phyloP scores from a whole-genome alignment of 1,140 invertebrate species.

The Drepana arcuata region DNA sequence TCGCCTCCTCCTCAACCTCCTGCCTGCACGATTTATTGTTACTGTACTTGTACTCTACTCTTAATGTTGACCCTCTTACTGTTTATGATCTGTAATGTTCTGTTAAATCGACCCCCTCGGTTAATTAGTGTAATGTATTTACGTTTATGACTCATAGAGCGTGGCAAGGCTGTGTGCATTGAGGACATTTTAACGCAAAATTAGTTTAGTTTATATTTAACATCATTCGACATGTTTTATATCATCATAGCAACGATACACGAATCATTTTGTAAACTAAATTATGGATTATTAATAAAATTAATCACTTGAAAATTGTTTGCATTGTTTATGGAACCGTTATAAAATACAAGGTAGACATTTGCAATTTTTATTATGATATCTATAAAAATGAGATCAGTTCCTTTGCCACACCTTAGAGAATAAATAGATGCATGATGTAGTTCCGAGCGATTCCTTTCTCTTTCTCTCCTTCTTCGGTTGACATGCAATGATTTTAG shows the following conservation, averaged over 20 bases:
- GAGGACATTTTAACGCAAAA: slow-evolving; percentile 72
- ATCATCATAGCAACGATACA: slow-evolving; percentile 61
- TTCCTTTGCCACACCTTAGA: slow-evolving; percentile 71
- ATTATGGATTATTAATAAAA: slow-evolving; percentile 40
- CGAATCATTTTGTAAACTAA: slow-evolving; percentile 54
- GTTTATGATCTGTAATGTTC: slow-evolving; percentile 64
- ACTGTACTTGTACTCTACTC: slow-evolving; percentile 53
- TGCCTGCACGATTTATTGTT: slow-evolving; percentile 61
- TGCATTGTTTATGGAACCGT: slow-evolving; percentile 45
- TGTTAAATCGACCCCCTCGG: slow-evolving; percentile 60
- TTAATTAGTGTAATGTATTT: slow-evolving; percentile 65
- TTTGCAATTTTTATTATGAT: slow-evolving; percentile 39
- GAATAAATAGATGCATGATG: slow-evolving; percentile 60
- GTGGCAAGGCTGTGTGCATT: slow-evolving; percentile 79
- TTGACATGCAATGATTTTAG: slow-evolving; percentile 27
- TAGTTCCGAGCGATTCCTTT: slow-evolving; percentile 28
- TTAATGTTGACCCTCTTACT: slow-evolving; percentile 64
- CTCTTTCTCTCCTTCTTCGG: slow-evolving; percentile 35
- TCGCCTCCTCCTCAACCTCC: slow-evolving; percentile 36
- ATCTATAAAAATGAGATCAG: slow-evolving; percentile 59
- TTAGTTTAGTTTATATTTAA: slow-evolving; percentile 64
- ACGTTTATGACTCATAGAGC: slow-evolving; percentile 72
- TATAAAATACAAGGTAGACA: slow-evolving; percentile 42
- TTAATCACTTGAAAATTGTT: slow-evolving; percentile 52
- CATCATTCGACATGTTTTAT: slow-evolving; percentile 51